phyloP scores from a whole-genome alignment of 2,113 vertebrate genomes.

The Pterocles gutturalis region DNA sequence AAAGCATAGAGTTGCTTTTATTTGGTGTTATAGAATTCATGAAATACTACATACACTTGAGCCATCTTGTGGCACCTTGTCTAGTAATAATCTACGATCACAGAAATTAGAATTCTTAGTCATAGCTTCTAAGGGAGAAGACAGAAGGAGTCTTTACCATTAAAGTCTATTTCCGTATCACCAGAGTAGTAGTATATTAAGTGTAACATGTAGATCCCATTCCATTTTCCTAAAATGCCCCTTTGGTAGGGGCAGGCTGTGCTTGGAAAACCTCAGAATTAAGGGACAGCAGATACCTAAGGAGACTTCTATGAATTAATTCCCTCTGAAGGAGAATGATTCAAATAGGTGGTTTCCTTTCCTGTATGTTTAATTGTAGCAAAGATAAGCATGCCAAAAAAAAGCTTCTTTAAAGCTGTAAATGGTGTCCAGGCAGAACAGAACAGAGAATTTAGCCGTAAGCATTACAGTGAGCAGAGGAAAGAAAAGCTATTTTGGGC shows the following conservation, averaged over 20 bases:
- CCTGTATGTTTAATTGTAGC: not conserved
- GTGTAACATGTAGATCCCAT: not conserved
- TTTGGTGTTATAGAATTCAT: not conserved
- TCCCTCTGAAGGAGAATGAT: not conserved
- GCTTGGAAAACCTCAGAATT: not conserved
- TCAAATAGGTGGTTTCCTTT: rapidly evolving
- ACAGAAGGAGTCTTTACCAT: not conserved
- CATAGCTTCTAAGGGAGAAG: not conserved
- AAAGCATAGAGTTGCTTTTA: not conserved
- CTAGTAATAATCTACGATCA: not conserved
- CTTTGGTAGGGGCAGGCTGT: not conserved
- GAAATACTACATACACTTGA: not conserved
- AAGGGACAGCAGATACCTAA: not conserved
- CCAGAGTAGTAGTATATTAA: not conserved
- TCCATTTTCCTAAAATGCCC: not conserved
- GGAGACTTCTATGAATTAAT: not conserved
- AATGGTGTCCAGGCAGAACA: not conserved
- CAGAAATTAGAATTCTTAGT: not conserved
- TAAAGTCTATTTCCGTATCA: not conserved
- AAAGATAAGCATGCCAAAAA: not conserved
- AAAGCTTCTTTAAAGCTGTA: not conserved
- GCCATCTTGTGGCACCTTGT: not conserved
- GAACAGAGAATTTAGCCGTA: not conserved
- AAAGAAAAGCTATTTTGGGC: not conserved
- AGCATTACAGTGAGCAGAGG: not conserved